Evolutionary conservation across 1,140 invertebrate genomes (phyloP).

Genomic region (Sipha flava): DNA sequence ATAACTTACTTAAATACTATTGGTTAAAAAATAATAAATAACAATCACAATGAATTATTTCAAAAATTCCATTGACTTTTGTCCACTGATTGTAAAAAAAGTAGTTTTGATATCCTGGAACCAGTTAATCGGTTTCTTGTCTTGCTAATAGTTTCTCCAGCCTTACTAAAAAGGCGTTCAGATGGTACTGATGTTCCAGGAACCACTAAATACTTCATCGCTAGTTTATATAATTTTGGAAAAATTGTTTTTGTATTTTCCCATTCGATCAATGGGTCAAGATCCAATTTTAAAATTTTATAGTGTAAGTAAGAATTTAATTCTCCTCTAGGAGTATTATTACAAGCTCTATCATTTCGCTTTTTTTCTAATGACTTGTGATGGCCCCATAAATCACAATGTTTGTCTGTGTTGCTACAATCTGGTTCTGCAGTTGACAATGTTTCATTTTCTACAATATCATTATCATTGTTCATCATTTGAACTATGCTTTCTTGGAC

Average conservation of each 20-base stretch:
- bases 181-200: too few species aligned
- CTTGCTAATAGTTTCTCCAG: background rate
- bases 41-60: background rate
- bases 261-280: background rate
- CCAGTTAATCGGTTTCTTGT: background rate
- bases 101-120: background rate
- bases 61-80: background rate
- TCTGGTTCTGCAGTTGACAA: background rate
- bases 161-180: constrained; percentile 4
- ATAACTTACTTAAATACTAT: background rate
- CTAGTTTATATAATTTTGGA: background rate
- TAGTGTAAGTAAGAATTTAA: background rate
- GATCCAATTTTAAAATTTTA: background rate
- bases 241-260: background rate
- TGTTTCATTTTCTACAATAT: background rate
- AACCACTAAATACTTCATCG: background rate
- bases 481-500: background rate
- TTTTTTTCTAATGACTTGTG: background rate
- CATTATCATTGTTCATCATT: background rate
- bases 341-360: background rate
- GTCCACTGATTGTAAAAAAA: background rate
- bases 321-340: background rate
- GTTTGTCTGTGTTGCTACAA: background rate
- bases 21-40: background rate
- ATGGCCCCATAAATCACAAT: background rate